Conservation (phyloP, 2,888 invertebrate genomes). For the Aleiodes leptofemur region DNA sequence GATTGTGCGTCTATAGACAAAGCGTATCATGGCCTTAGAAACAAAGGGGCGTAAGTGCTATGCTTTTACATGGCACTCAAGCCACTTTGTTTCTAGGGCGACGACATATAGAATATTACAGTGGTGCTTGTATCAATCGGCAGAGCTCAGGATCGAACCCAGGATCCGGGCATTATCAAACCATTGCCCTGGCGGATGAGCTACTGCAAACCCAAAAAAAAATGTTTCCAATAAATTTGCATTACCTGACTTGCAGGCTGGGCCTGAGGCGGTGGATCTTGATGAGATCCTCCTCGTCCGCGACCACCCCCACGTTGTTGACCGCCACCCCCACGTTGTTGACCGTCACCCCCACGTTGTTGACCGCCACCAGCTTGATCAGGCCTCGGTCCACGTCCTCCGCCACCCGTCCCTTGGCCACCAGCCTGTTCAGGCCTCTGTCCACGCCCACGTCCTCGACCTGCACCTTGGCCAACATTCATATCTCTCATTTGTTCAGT, state of each 20-base stretch:
- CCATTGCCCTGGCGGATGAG: no score
- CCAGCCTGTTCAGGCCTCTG: not conserved
- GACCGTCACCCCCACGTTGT: not conserved
- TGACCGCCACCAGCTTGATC: not conserved
- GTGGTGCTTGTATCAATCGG: no score
- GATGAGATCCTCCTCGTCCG: slow-evolving; percentile 27
- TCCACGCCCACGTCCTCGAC: not conserved
- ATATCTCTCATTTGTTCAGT: not conserved
- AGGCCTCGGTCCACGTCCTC: not conserved
- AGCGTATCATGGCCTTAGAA: no score
- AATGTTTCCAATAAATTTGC: not conserved
- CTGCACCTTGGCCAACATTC: not conserved
- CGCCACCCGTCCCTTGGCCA: not conserved
- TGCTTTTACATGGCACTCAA: no score
- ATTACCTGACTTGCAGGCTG: not conserved
- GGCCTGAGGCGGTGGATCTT: not conserved
- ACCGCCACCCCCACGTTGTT: slow-evolving; percentile 11
- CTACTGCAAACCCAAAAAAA: no score
- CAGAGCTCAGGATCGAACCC: no score
- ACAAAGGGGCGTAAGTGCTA: no score
- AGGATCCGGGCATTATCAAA: no score
- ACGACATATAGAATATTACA: no score
- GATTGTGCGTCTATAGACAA: no score
- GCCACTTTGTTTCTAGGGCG: no score
- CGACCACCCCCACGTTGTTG: slow-evolving; percentile 30